Base-by-base conservation (phyloP, 2,797 vertebrate species). In the Thaleichthys pacificus region DNA sequence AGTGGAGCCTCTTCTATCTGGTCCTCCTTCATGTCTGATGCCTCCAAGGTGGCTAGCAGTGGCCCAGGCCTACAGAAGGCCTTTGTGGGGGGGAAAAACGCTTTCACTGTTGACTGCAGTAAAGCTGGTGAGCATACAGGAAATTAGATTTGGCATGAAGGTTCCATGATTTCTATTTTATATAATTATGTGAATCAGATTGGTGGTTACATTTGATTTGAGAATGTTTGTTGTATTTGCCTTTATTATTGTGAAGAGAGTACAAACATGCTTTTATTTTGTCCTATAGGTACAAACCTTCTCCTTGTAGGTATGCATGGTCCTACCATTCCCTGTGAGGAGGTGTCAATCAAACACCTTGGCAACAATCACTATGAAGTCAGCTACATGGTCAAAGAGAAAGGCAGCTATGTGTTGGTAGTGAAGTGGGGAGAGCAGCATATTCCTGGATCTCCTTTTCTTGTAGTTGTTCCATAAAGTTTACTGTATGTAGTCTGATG, bases 341-440 rank as follows among this genome's bases (percentile, higher is more conserved):
- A 93, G 77, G 87, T 94, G 51, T 74, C 93, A 70, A 91, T 94
- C 68, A 93, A 91, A 77, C 93, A 94, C 17, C 69, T 92, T 79
- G 92, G 93, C 57, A 89, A 86, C 73, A 88, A 89, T 22, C 83
- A 89, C 42, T 94, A 93, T 81, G 91, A 80, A 0, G 85, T 94
- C 67, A 90, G 89, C 74, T 93, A 93, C 84, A 81, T 90, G 77
- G 83, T 93, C 63, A 90, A 90, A 68, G 93, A 94, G 75, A 89
- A 89, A 58, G 92, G 92, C 12, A 90, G 91, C 21, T 93, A 93
- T 76, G 83, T 86, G 4, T 87, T 93, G 76, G 92, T 91, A 60
- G 89, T 94, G 64, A 94, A 92, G 65, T 94, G 92, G 91, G 93
- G 91, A 0, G 92, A 94, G 0, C 88, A 94, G 60, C 92, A 94